phyloP scores from a whole-genome alignment of 2,113 vertebrate genomes.

The Otis tarda region DNA sequence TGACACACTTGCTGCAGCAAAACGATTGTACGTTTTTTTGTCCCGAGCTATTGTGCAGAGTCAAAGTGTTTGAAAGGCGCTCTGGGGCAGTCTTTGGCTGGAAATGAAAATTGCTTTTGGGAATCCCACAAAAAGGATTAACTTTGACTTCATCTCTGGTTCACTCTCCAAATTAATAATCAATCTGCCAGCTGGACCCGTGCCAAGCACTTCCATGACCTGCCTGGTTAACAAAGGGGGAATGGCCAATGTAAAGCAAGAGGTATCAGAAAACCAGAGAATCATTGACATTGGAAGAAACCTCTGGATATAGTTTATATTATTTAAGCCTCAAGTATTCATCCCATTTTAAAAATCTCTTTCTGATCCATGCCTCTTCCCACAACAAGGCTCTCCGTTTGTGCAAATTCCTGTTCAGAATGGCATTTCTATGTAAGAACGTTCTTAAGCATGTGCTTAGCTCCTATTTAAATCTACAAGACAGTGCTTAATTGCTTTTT shows the following conservation, averaged over 20 bases:
- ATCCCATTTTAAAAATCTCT: not conserved
- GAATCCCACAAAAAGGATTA: conserved; percentile 68
- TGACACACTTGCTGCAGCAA: not conserved
- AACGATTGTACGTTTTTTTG: not conserved
- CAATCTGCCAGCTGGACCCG: conserved; percentile 28
- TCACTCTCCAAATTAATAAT: conserved; percentile 69
- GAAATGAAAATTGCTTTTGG: conserved; percentile 72
- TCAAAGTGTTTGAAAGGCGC: conserved; percentile 15
- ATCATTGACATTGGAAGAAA: not conserved
- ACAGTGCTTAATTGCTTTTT: conserved; percentile 52
- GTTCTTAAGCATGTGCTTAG: conserved; percentile 26
- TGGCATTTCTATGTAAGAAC: not conserved
- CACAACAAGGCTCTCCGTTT: not conserved
- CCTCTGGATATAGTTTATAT: accelerated
- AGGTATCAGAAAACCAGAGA: not conserved
- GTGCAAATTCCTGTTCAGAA: not conserved
- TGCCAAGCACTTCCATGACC: conserved; percentile 32
- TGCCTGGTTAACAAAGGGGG: not conserved
- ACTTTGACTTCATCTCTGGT: conserved; percentile 63
- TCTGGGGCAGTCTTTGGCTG: conserved; percentile 50
- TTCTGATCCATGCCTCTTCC: not conserved
- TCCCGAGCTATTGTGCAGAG: not conserved
- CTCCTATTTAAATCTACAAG: conserved; percentile 39
- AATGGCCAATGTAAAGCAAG: not conserved
- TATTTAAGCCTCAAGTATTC: not conserved